Evolutionary conservation across 2,888 invertebrate genomes (phyloP).

Genomic region (Philonicus albiceps): DNA sequence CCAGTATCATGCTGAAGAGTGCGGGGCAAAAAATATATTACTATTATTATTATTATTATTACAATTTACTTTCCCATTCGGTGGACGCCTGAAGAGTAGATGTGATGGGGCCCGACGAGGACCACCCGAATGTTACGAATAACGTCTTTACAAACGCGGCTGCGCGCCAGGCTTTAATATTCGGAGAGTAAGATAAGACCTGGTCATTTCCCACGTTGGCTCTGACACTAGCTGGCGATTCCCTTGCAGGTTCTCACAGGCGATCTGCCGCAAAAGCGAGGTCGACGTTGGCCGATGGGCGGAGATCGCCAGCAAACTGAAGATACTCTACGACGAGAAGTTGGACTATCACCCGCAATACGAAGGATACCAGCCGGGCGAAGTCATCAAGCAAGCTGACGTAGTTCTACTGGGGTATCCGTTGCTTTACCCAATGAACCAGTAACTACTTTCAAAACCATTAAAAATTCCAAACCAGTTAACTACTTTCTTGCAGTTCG

Average conservation of each 20-base stretch:
- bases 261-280: conserved; percentile 36
- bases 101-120: conserved; percentile 73
- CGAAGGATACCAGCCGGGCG: conserved; percentile 64
- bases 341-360: conserved; percentile 70
- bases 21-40: no score
- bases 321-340: conserved; percentile 64
- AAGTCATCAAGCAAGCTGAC: conserved; percentile 69
- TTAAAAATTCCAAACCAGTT: background rate
- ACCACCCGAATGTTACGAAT: conserved; percentile 68
- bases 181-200: conserved; percentile 66
- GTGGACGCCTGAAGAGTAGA: conserved; percentile 53
- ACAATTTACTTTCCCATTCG: background rate
- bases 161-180: conserved; percentile 67
- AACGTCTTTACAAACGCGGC: conserved; percentile 70
- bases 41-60: no score
- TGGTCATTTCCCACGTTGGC: background rate
- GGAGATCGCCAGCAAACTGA: conserved; percentile 66
- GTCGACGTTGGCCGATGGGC: conserved; percentile 51
- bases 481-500: conserved; percentile 50
- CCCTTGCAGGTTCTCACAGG: conserved; percentile 45
- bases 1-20: no score
- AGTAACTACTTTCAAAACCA: conserved; percentile 55
- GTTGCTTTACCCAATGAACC: conserved; percentile 66
- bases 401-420: conserved; percentile 69
- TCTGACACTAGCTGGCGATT: background rate